Base-by-base conservation (phyloP, 2,888 invertebrate species). In the Lithophane semibrunnea region DNA sequence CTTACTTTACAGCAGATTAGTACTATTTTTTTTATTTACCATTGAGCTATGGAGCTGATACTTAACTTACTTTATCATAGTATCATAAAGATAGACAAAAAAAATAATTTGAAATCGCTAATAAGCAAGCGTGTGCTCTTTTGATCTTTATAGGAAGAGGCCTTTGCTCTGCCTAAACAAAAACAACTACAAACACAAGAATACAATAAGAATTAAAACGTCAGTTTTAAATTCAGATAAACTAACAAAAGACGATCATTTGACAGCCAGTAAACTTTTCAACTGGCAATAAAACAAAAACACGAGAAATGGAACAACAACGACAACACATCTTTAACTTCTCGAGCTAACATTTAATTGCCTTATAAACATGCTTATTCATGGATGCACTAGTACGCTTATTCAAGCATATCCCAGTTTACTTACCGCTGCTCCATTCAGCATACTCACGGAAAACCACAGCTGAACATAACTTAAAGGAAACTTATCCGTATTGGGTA, bases 401-500 rank as follows among this genome's bases (percentile, higher is more conserved):
- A 80, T 71, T 74, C 70, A 70, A 71, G 63, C 49, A 56, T 24
- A 71, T 68, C 60, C 64, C 54, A 61, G 75, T 80, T 80, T 58
- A 84, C 64, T 68, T 56, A 68, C 71, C 44, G 49, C 56, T 29
- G 60, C 49, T 69, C 42, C 71, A 69, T 85, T 72, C 68, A 61
- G 47, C 69, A 72, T 75, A 75, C 78, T 61, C 71, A 64, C 56
- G 69, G 74, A 66, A 81, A 83, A 83, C 86, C 78, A 66, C 77
- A 77, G 74, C 82, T 73, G 67, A 80, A 85, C 72, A 85, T 74
- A 82, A 88, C 77, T 82, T 86, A 77, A 66, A 71, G 82, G 69
- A 77, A 87, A 86, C 88, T 87, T 88, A 76, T 73, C 76, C 82
- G 47, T 74, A 80, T 84, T 72, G 42, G 77, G 61, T 73, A 71